Conservation (phyloP, 2,888 invertebrate genomes). For the Dasysyrphus albostriatus region DNA sequence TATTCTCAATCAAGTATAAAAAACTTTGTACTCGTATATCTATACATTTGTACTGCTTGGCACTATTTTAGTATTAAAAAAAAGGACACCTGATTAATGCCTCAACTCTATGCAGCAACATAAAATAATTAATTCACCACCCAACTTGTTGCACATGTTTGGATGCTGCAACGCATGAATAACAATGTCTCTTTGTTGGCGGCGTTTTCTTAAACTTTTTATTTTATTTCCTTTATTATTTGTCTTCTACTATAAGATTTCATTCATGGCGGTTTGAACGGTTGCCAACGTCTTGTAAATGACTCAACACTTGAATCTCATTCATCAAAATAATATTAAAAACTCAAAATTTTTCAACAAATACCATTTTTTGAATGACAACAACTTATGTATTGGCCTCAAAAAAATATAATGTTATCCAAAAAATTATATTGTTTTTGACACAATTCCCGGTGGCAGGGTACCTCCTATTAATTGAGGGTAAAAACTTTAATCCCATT, state of each 20-base stretch:
- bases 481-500: slow-evolving; percentile 56
- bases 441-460: slow-evolving; percentile 31
- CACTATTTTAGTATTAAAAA: neutral
- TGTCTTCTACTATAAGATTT: slow-evolving; percentile 1
- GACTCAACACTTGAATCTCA: slow-evolving; percentile 72
- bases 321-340: slow-evolving; percentile 67
- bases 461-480: slow-evolving; percentile 49
- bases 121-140: slow-evolving; percentile 59
- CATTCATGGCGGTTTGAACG: slow-evolving; percentile 60
- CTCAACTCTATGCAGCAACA: slow-evolving; percentile 37
- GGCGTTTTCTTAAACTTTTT: neutral
- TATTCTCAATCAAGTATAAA: slow-evolving; percentile 59
- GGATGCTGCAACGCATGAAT: slow-evolving; percentile 45
- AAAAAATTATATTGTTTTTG: slow-evolving; percentile 60
- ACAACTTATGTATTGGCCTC: slow-evolving; percentile 24
- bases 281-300: slow-evolving; percentile 72
- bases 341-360: slow-evolving; percentile 37
- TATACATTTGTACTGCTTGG: neutral
- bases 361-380: slow-evolving; percentile 59
- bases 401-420: slow-evolving; percentile 15
- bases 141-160: slow-evolving; percentile 67
- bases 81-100: slow-evolving; percentile 36
- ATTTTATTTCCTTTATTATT: neutral
- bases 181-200: slow-evolving; percentile 49
- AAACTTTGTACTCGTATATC: neutral